Evolutionary conservation across 2,113 vertebrate genomes (phyloP), one percentile per base, ranked within the genome.

Genomic region (Macquaria australasica): DNA sequence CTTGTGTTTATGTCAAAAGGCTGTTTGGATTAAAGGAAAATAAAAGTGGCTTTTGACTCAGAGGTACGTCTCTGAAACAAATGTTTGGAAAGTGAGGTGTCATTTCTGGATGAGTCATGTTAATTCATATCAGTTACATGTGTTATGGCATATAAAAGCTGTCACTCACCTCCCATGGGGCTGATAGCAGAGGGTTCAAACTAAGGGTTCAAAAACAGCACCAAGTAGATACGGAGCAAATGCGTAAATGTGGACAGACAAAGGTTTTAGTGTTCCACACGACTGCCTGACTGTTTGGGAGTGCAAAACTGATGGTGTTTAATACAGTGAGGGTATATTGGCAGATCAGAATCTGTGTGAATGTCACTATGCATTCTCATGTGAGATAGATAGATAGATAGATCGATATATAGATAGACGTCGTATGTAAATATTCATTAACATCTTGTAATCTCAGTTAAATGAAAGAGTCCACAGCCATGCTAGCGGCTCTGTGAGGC

Each of bases 31-130:
- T 73, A 69, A 85, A 73, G 43, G 72, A 79, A 87, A 89, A 90
- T 84, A 76, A 91, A 89, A 79, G 74, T 63, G 64, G 63, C 51
- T 60, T 72, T 86, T 71, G 73, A 87, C 79, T 48, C 84, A 21
- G 69, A 55, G 80, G 78, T 84, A 85, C 20, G 21, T 55, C 62
- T 76, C 75, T 79, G 63, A 79, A 77, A 59, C 31, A 1, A 45
- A 60, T 34, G 59, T 82, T 72, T 69, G 87, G 84, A 83, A 88
- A 90, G 70, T 76, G 28, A 73, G 70, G 86, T 87, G 80, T 81
- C 79, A 79, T 86, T 88, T 88, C 72, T 90, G 77, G 58, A 73
- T 88, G 89, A 89, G 82, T 93, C 89, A 90, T 66, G 41, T 77
- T 68, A 51, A 83, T 86, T 87, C 43, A 71, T 88, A 91, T 92